phyloP scores from a whole-genome alignment of 1,140 invertebrate genomes.

The Oppia nitens region DNA sequence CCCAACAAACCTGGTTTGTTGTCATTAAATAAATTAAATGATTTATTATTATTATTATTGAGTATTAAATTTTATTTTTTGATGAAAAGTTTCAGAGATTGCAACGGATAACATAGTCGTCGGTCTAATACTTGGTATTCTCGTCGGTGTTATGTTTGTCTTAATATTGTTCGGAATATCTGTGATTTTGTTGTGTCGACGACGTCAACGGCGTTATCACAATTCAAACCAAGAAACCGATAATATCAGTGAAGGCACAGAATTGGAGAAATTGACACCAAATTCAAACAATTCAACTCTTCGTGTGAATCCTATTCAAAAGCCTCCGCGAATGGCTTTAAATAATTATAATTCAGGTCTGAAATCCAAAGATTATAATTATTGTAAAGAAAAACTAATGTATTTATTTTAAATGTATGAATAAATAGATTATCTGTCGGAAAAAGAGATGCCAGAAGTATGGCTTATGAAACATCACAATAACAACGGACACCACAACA shows the following conservation, averaged over 20 bases:
- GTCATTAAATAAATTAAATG: too few relatives aligned
- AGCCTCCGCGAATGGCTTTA: conserved; percentile 14
- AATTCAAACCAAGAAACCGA: neutral
- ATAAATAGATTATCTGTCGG: neutral
- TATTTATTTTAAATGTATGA: neutral
- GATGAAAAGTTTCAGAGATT: neutral
- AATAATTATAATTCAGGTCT: conserved; percentile 4
- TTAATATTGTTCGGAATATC: conserved; percentile 12
- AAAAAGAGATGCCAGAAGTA: neutral
- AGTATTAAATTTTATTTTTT: neutral
- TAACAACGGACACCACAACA: neutral
- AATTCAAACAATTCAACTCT: neutral
- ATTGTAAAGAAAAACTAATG: neutral
- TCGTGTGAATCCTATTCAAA: conserved; percentile 16
- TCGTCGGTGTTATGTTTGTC: conserved; percentile 16
- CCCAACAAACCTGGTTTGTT: neutral
- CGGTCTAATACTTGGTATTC: conserved; percentile 14
- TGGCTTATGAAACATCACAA: neutral
- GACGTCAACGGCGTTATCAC: neutral
- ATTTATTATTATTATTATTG: neutral
- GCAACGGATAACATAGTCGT: conserved; percentile 5
- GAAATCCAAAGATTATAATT: too few relatives aligned
- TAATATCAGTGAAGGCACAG: conserved; percentile 4
- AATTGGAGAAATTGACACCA: conserved; percentile 12
- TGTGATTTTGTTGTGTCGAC: conserved; percentile 12